Evolutionary conservation across 2,888 invertebrate species (phyloP).

Genomic region (Dynastes hyllus): DNA sequence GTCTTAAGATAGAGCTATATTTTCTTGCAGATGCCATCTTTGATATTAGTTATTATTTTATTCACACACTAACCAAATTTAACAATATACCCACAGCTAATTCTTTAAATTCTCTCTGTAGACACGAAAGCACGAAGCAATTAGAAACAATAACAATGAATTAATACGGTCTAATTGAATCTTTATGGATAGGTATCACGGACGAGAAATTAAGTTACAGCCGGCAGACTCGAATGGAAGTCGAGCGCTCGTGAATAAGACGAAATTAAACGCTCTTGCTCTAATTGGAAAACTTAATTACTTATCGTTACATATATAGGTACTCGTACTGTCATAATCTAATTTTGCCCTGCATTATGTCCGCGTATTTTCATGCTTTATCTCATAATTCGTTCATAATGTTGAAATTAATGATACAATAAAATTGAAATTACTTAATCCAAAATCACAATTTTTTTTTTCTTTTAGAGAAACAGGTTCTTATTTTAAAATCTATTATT

Average conservation of each 20-base stretch:
- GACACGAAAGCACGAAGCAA: slow-evolving; percentile 5
- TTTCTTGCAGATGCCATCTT: no score
- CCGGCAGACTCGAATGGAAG: background rate
- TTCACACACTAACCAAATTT: background rate
- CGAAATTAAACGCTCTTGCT: slow-evolving; percentile 43
- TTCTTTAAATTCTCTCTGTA: background rate
- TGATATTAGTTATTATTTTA: no score
- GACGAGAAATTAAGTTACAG: slow-evolving; percentile 42
- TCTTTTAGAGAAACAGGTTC: no score
- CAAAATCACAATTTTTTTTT: background rate
- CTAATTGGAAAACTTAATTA: slow-evolving; percentile 50
- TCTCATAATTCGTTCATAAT: slow-evolving; percentile 12
- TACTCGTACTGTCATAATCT: slow-evolving; percentile 22
- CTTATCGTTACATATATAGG: slow-evolving; percentile 36
- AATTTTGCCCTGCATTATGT: slow-evolving; percentile 16
- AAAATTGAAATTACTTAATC: background rate
- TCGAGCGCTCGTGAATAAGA: slow-evolving; percentile 32
- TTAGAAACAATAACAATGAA: slow-evolving; percentile 33
- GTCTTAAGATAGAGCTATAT: no score
- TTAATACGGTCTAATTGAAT: slow-evolving; percentile 42
- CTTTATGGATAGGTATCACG: slow-evolving; percentile 46
- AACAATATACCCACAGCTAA: background rate
- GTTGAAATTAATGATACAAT: slow-evolving; percentile 18
- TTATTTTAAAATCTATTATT: no score
- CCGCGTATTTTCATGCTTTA: slow-evolving; percentile 14